Base-by-base conservation (phyloP, 92 coral and sea anemone genomes). In the Palythoa heliodiscus region DNA sequence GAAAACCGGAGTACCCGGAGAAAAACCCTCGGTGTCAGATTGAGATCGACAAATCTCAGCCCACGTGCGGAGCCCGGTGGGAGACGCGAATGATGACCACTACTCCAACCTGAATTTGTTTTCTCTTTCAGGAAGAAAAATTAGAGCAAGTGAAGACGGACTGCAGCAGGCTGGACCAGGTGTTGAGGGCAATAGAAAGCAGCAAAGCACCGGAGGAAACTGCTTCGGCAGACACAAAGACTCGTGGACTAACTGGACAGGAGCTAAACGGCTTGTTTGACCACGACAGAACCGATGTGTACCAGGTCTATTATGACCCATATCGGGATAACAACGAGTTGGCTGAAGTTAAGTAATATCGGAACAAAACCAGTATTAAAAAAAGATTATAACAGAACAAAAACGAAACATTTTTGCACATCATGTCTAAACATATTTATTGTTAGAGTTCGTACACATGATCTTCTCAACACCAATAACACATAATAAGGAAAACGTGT, bases 91-190 rank as follows among this genome's bases (percentile, higher is more conserved):
- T 29, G 35, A 29, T 29, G 35, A 29, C 35, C 35, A 1, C 35
- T 29, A 29, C 35, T 29, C 35, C 35, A 29, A 29, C 35, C 35
- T 29, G 23, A 14, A 12, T 11, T 47, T 40, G 19, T 12, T 80
- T 20, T 39, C n/a, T 64, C 48, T 80, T 66, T 23, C 72, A 80
- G 84, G 74, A 52, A 8, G 74, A 80, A 52, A 80, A 63, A 15
- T 13, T 43, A 43, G 84, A 80, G 70, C 75, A 48, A 67, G 60
- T 80, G 63, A 80, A 66, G 70, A 66, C 29, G 25, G 84, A 80
- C 38, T 80, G 74, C 20, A 70, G 70, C 73, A 80, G 84, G 22
- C 84, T 80, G 11, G 84, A 80, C 63, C 74, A 66, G 13, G 84
- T 29, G 16, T 67, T 80, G 40, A 80, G 63, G 22, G 23, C 73